A percentile compares a stretch with the other conserved stretches of the same genome.
Evolutionary conservation across 2,888 invertebrate species (phyloP).

Genomic region (Candidula unifasciata): DNA sequence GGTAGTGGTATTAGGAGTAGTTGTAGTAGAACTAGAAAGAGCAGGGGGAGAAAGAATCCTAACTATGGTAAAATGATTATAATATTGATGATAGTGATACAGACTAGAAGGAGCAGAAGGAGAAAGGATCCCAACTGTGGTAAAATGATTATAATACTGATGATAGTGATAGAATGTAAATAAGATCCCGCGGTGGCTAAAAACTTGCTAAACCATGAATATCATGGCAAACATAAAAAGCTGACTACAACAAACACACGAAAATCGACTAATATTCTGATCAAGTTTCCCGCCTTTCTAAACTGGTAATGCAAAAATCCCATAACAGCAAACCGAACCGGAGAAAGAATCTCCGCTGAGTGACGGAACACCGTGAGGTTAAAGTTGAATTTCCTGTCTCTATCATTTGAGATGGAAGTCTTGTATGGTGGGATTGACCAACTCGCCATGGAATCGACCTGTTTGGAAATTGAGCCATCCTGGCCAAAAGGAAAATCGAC

Average conservation of each 20-base stretch:
- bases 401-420: slow-evolving; percentile 10
- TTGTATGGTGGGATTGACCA: slow-evolving; percentile 22
- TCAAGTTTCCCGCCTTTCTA: neutral
- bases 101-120: no score
- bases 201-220: no score
- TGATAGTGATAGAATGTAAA: no score
- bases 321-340: slow-evolving; percentile 5
- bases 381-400: slow-evolving; percentile 29
- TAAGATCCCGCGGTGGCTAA: no score
- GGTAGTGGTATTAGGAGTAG: no score
- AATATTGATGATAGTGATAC: no score
- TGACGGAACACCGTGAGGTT: neutral
- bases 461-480: slow-evolving; percentile 18
- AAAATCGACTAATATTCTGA: neutral
- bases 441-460: neutral
- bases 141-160: no score
- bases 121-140: no score
- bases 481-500: slow-evolving; percentile 7
- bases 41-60: neutral
- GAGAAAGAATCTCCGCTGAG: neutral
- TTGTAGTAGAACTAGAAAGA: neutral
- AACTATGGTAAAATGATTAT: neutral
- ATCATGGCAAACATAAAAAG: no score
- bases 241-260: no score
- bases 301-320: neutral